A percentile compares a stretch with the other conserved stretches of the same genome.
These are phyloP conservation scores for Zaprionus bogoriensis DNA, from an alignment of 2,888 invertebrate species.

Conservation along the genomic window DNA sequence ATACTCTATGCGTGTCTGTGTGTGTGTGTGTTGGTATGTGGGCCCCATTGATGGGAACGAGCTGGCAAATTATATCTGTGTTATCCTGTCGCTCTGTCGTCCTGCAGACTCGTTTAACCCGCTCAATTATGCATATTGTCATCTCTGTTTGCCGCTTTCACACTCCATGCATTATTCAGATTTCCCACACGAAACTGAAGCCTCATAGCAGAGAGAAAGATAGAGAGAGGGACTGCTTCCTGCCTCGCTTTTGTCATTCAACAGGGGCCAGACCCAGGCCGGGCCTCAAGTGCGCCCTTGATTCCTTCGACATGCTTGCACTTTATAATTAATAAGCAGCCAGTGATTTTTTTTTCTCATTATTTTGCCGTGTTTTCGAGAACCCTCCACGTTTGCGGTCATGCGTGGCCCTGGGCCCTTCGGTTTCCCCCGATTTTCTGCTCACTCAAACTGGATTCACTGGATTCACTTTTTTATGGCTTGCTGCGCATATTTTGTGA, in stretches of 20 bases:
- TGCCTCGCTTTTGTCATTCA: not conserved
- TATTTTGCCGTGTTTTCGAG: conserved; percentile 19
- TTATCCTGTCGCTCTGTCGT: not conserved
- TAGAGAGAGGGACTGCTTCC: not conserved
- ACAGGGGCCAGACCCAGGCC: conserved; percentile 1
- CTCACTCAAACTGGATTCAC: conserved; percentile 43
- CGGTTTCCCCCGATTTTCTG: conserved; percentile 2
- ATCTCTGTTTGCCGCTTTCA: conserved; percentile 70
- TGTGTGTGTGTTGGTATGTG: no score
- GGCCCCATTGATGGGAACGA: conserved; percentile 52
- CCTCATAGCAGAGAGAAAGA: not conserved
- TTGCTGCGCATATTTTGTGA: conserved; percentile 35
- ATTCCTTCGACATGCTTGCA: conserved; percentile 73
- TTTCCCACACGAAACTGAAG: conserved; percentile 61
- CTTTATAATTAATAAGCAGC: conserved; percentile 76
- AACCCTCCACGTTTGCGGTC: conserved; percentile 69
- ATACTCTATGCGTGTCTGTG: no score
- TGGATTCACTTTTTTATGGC: conserved; percentile 36
- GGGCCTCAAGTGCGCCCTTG: conserved; percentile 63
- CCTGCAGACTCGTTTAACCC: conserved; percentile 69
- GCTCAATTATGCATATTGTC: conserved; percentile 73
- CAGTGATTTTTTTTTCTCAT: conserved; percentile 44
- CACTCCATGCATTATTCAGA: conserved; percentile 76
- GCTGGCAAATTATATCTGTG: conserved; percentile 2
- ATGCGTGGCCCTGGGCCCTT: conserved; percentile 50